Percentiles rank a stretch among this genome's conserved stretches.
These are phyloP conservation scores for Amphipyra berbera DNA, from an alignment of 2,888 invertebrate species.

Conservation along the genomic window DNA sequence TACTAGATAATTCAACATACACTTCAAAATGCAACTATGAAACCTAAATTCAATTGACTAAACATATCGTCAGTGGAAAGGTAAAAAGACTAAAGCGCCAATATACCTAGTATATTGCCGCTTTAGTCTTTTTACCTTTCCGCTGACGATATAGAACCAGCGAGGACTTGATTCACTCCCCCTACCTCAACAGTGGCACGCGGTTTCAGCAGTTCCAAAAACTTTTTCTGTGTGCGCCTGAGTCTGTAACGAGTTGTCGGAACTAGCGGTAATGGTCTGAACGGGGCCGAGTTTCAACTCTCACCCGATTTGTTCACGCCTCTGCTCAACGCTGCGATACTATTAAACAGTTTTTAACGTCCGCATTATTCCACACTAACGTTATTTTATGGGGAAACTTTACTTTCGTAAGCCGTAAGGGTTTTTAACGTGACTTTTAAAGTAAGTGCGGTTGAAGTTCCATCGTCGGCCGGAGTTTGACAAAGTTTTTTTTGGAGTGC, in stretches of 20 bases:
- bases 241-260: slow-evolving; percentile 61
- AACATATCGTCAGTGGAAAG: too few relatives aligned
- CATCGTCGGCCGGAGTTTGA: slow-evolving; percentile 8
- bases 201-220: slow-evolving; percentile 51
- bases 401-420: slow-evolving; percentile 23
- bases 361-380: slow-evolving; percentile 36
- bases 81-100: too few relatives aligned
- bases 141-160: slow-evolving; percentile 9
- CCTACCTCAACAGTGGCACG: slow-evolving; percentile 19
- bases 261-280: slow-evolving; percentile 59
- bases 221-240: slow-evolving; percentile 60
- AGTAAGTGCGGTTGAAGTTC: slow-evolving; percentile 11
- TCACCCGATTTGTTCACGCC: slow-evolving; percentile 53
- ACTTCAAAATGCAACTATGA: too few relatives aligned
- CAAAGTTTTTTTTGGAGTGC: slow-evolving; percentile 24
- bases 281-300: slow-evolving; percentile 48
- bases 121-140: too few relatives aligned
- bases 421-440: slow-evolving; percentile 23
- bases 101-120: too few relatives aligned
- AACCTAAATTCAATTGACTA: too few relatives aligned
- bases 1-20: too few relatives aligned
- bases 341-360: slow-evolving; percentile 61
- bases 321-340: slow-evolving; percentile 48
- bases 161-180: slow-evolving; percentile 30
- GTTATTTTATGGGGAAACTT: slow-evolving; percentile 55